Conservation (phyloP, 2,113 vertebrate genomes). For the Tretioscincus oriximinensis region DNA sequence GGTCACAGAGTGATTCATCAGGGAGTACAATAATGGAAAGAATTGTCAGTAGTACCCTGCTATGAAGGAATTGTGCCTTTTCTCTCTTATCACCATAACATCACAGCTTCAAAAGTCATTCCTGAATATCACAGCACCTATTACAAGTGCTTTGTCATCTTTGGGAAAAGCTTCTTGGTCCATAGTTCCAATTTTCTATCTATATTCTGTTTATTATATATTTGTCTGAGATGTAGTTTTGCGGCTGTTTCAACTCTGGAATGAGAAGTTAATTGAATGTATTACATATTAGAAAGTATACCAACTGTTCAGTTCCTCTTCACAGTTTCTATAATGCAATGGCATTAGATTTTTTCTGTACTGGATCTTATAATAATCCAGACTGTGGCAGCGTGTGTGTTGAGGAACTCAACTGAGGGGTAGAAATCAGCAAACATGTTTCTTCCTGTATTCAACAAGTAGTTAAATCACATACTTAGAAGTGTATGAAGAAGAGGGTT, state of each 20-base stretch:
- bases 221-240: not conserved
- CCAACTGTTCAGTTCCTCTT: not conserved
- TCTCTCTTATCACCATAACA: not conserved
- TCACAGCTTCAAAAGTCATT: not conserved
- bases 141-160: not conserved
- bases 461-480: too few relatives aligned
- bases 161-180: not conserved
- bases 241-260: not conserved
- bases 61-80: constrained; percentile 16
- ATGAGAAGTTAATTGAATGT: not conserved
- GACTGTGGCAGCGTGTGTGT: too few relatives aligned
- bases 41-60: constrained; percentile 2
- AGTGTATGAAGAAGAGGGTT: too few relatives aligned
- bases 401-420: too few relatives aligned
- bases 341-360: too few relatives aligned
- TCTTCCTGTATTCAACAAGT: too few relatives aligned
- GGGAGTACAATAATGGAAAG: constrained; percentile 13
- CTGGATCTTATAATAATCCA: too few relatives aligned
- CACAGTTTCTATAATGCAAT: not conserved
- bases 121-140: not conserved
- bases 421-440: too few relatives aligned
- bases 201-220: not conserved
- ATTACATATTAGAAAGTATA: not conserved
- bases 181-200: not conserved
- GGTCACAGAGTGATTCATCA: constrained; percentile 21